phyloP scores from a whole-genome alignment of 2,888 invertebrate species.

The Pecten maximus region DNA sequence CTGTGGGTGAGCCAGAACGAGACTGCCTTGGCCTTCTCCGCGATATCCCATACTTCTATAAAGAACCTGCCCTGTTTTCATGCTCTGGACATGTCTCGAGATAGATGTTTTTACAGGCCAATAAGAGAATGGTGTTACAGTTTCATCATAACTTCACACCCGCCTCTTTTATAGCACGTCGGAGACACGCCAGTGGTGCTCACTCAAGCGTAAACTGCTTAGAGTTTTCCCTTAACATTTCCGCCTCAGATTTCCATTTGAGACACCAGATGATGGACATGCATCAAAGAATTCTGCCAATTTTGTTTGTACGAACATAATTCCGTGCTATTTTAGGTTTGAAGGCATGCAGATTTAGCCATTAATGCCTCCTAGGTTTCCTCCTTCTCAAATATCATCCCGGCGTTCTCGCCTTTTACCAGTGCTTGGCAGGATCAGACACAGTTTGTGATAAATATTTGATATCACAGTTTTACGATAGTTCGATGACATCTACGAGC shows the following conservation, averaged over 20 bases:
- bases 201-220: background rate
- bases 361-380: background rate
- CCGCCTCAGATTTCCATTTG: conserved; percentile 15
- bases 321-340: background rate
- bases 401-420: background rate
- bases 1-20: background rate
- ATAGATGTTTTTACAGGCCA: background rate
- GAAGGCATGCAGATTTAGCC: background rate
- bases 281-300: background rate
- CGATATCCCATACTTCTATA: background rate
- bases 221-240: background rate
- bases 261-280: background rate
- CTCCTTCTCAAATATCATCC: background rate
- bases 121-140: background rate
- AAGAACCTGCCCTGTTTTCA: background rate
- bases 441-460: background rate
- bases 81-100: background rate
- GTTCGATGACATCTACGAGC: background rate
- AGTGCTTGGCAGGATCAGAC: background rate
- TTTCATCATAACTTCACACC: background rate
- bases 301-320: background rate
- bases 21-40: background rate
- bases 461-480: background rate
- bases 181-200: background rate
- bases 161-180: background rate